Base-by-base conservation (phyloP, 2,113 vertebrate species). In the Lamprotornis superbus region DNA sequence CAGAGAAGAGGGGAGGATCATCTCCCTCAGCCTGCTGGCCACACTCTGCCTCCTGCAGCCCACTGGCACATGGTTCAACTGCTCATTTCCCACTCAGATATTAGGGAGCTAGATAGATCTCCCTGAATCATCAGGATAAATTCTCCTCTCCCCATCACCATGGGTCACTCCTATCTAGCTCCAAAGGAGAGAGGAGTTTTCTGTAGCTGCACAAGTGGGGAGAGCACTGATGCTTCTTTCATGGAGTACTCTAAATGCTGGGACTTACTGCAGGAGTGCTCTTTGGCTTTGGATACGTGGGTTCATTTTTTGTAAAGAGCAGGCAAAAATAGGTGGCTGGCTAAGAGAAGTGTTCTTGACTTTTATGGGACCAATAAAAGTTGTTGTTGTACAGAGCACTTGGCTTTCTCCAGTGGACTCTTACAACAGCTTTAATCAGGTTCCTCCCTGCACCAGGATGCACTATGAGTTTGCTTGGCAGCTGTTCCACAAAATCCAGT, bases 311-410 rank as follows among this genome's bases (percentile, higher is more conserved):
- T 68, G 46, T 46, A 57, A 57, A 83, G 20, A n/a, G 46, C 78
- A 87, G 57, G 83, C 84, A 87, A 59, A 95, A 95, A 71, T 87
- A 95, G 84, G 81, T 73, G 78, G 23, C 70, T 94, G 73, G 64
- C 79, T 94, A 75, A 49, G 56, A 71, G 77, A 60, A 96, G 23
- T 69, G 81, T 87, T 94, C 78, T 81, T 76, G 81, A 84, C 63
- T 89, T 95, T 95, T 95, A 96, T 19, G 55, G 86, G 78, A 83
- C 82, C 87, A 49, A 65, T 95, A 97, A 95, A 97, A 93, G 83
- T 93, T 95, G 83, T 71, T 96, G 89, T 49, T 93, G 61, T 69
- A 42, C 81, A 83, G 89, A 84, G 59, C n/a, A 65, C 55, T 95
- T 95, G 87, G 91, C 89, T 89, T 94, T 87, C 3, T 0, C 60